A percentile compares a stretch with the other conserved stretches of the same genome.
phyloP scores from a whole-genome alignment of 2,113 vertebrate species.

The Athene noctua region DNA sequence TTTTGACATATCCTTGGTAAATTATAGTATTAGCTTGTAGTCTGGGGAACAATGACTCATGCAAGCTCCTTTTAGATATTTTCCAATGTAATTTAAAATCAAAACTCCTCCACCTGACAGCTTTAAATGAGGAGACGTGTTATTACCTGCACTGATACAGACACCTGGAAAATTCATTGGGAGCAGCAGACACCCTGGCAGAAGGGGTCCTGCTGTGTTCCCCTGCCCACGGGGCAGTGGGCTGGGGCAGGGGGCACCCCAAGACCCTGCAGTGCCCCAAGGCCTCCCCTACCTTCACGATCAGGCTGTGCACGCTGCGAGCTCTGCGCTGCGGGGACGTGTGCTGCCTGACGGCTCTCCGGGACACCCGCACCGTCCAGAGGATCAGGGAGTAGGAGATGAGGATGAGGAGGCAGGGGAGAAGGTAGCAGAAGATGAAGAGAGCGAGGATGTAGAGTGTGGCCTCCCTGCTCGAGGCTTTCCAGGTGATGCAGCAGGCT shows the following conservation, averaged over 20 bases:
- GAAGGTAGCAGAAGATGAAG: slow-evolving; percentile 84
- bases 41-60: slow-evolving; percentile 46
- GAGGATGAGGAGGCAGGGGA: slow-evolving; percentile 82
- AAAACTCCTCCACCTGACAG: slow-evolving; percentile 11
- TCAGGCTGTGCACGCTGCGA: slow-evolving; percentile 70
- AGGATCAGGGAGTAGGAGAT: slow-evolving; percentile 81
- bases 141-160: neutral
- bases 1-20: neutral
- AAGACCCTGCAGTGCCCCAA: rapidly evolving
- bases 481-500: slow-evolving; percentile 86
- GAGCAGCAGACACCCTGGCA: rapidly evolving
- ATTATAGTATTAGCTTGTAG: slow-evolving; percentile 24
- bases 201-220: rapidly evolving
- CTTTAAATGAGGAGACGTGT: neutral
- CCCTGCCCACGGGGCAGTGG: rapidly evolving
- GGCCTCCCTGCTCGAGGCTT: slow-evolving; percentile 67
- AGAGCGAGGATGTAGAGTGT: slow-evolving; percentile 81
- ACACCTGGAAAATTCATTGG: neutral
- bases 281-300: slow-evolving; percentile 74
- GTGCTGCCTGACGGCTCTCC: slow-evolving; percentile 78
- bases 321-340: slow-evolving; percentile 72
- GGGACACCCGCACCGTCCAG: slow-evolving; percentile 75
- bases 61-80: neutral
- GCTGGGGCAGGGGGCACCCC: neutral
- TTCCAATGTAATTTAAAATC: slow-evolving; percentile 4